Conservation (phyloP, 2,797 vertebrate species). For the Scyliorhinus canicula region DNA sequence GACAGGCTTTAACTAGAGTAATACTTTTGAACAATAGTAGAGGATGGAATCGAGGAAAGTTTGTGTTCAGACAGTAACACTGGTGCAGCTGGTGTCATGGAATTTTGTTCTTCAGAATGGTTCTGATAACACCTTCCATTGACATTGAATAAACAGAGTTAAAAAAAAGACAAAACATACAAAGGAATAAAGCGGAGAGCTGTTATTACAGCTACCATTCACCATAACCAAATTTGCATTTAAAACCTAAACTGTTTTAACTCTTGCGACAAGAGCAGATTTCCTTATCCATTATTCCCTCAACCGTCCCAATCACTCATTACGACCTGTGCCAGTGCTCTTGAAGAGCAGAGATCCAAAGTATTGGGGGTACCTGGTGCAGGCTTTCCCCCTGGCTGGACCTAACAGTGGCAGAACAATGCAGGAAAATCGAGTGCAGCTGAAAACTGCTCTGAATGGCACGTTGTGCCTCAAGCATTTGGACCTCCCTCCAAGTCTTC, state of each 20-base stretch:
- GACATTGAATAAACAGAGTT: not conserved
- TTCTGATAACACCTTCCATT: not conserved
- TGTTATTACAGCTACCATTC: not conserved
- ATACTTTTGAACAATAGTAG: not conserved
- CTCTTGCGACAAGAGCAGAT: not conserved
- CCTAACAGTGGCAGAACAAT: not conserved
- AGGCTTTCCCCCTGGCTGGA: not conserved
- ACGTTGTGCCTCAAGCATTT: not conserved
- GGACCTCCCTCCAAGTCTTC: not conserved
- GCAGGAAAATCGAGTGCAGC: not conserved
- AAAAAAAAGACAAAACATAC: not conserved
- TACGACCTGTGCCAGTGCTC: not conserved
- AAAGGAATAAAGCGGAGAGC: not conserved
- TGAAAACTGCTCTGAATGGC: not conserved
- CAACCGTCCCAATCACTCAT: not conserved
- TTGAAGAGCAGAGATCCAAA: not conserved
- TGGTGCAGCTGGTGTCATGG: not conserved
- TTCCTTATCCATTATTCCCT: not conserved
- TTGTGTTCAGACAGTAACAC: not conserved
- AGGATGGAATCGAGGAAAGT: not conserved
- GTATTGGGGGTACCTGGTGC: not conserved
- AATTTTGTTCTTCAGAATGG: not conserved
- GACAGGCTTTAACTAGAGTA: not conserved
- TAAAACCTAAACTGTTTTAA: not conserved
- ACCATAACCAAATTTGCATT: not conserved